phyloP scores from a whole-genome alignment of 2,113 vertebrate species.

The Gorsachius goisagi region DNA sequence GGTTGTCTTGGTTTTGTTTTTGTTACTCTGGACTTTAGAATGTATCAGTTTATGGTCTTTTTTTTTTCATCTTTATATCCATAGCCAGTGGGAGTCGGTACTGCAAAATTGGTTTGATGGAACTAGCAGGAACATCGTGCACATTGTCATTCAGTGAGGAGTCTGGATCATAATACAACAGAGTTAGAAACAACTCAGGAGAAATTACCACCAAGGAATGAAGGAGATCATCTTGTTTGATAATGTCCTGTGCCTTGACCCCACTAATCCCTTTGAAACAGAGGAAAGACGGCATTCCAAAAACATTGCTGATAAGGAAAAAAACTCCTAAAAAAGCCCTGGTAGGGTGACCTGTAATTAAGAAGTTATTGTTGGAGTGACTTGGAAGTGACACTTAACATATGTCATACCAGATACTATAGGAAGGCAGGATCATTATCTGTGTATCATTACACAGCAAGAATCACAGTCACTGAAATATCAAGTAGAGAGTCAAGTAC shows the following conservation, averaged over 20 bases:
- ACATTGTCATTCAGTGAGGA: neutral
- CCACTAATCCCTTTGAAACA: neutral
- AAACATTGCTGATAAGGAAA: neutral
- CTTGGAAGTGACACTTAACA: neutral
- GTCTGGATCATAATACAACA: neutral
- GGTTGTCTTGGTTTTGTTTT: neutral
- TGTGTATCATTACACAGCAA: neutral
- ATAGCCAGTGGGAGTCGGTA: neutral
- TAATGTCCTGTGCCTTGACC: neutral
- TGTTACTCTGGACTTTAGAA: neutral
- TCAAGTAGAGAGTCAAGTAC: neutral
- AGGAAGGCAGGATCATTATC: neutral
- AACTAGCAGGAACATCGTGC: neutral
- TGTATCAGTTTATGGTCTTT: neutral
- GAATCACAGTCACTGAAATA: neutral
- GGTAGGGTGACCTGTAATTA: neutral
- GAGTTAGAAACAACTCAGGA: neutral
- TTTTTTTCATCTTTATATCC: neutral
- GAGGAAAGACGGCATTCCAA: neutral
- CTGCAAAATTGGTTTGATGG: neutral
- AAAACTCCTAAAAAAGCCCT: neutral
- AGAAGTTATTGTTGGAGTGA: neutral
- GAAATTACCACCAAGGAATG: neutral
- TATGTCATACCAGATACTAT: too few relatives aligned
- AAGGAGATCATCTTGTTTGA: neutral